phyloP scores from a whole-genome alignment of 2,888 invertebrate genomes.

The Brenthis ino region DNA sequence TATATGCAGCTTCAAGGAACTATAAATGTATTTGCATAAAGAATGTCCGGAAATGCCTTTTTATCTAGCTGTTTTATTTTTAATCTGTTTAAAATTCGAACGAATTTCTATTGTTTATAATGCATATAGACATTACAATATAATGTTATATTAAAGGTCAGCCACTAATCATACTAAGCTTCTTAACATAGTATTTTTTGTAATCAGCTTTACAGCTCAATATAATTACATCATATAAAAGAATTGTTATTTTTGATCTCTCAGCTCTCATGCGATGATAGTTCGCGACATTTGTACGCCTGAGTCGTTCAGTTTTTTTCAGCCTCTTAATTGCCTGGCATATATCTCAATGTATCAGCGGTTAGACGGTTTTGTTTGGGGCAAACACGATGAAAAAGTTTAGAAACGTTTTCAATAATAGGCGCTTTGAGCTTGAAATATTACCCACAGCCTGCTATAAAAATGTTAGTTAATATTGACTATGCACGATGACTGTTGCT shows the following conservation, averaged over 20 bases:
- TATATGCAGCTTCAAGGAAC: neutral
- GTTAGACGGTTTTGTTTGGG: constrained; percentile 46
- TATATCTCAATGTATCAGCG: constrained; percentile 54
- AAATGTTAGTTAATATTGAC: constrained; percentile 52
- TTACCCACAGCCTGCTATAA: constrained; percentile 52
- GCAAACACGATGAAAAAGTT: constrained; percentile 48
- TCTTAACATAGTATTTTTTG: neutral
- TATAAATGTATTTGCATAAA: neutral
- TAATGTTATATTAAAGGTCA: neutral
- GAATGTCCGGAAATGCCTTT: constrained; percentile 9
- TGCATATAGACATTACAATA: neutral
- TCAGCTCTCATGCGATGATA: constrained; percentile 68
- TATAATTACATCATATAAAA: constrained; percentile 41
- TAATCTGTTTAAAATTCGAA: too few species aligned
- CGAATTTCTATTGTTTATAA: too few species aligned
- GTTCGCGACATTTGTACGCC: constrained; percentile 60
- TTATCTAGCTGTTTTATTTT: too few species aligned
- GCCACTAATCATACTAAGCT: neutral
- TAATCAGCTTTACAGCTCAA: constrained; percentile 50
- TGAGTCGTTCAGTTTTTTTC: constrained; percentile 59
- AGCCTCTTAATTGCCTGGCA: constrained; percentile 68
- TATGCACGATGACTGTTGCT: constrained; percentile 5
- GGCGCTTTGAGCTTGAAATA: constrained; percentile 55
- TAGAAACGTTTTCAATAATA: constrained; percentile 55
- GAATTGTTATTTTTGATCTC: constrained; percentile 58